Base-by-base conservation (phyloP, 1,140 invertebrate species). In the Hylaeus volcanicus region DNA sequence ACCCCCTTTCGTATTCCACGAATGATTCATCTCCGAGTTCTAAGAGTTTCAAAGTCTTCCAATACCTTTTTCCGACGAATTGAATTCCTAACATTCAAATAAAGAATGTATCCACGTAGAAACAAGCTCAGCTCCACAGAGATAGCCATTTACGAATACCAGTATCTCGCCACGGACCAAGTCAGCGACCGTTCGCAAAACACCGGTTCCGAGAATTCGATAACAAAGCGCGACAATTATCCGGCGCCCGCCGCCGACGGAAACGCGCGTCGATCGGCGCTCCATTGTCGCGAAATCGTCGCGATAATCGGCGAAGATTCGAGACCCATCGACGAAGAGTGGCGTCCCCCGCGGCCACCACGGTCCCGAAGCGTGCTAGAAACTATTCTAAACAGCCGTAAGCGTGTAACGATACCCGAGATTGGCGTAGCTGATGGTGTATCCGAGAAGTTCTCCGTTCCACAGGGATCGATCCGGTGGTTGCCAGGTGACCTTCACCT, bases 401-500 rank as follows among this genome's bases (percentile, higher is more conserved):
- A 87, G 69, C 73, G 82, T 81, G 86, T 75, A 87, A 83, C 78
- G 75, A 84, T 90, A 94, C 92, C 92, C 92, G 66, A 92, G 87
- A 83, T 93, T 92, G 73, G 92, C 94, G 81, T 95, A 95, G 26
- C 94, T 94, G 70, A 96, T 94, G 80, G 95, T 95, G 87, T 96
- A 96, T 43, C 95, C 95, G 53, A 94, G 92, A 79, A 96, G 94
- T 72, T 94, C 92, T 3, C 95, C 96, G 87, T 96, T 95, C 90
- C 94, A 93, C 4, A 94, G 89, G 37, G 95, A 94, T 80, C 92
- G 86, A 73, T 93, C 92, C 5, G 95, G 95, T 9, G 95, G 94
- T 91, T 94, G 92, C 95, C 95, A 96, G 61, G 93, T 94, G 64
- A 96, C 93, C 85, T 94, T 93, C 5, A 96, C 90, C 64, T 95